These are phyloP conservation scores for Centropus bengalensis DNA, from an alignment of 2,113 vertebrate species.

Conservation along the genomic window DNA sequence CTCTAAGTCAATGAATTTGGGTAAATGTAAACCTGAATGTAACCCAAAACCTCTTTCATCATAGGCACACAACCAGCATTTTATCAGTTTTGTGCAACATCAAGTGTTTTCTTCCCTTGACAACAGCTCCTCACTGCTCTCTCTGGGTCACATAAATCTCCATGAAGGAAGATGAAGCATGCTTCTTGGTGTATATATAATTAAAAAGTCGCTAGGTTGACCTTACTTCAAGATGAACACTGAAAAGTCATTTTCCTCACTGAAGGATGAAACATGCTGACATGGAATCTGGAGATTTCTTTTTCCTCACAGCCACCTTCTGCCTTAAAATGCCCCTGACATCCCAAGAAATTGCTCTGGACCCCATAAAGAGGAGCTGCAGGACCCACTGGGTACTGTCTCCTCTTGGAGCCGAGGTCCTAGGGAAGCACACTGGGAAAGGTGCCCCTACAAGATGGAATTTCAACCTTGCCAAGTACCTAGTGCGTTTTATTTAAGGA, in stretches of 20 bases:
- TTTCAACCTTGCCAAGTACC: neutral
- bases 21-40: neutral
- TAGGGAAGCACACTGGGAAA: neutral
- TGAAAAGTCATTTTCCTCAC: neutral
- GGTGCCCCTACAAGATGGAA: accelerated
- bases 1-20: neutral
- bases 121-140: neutral
- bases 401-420: neutral
- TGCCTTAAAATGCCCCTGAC: neutral
- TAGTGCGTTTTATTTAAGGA: neutral
- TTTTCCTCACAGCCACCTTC: neutral
- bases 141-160: neutral
- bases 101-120: neutral
- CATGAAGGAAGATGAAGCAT: neutral
- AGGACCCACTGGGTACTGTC: too few relatives aligned
- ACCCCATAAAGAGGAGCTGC: neutral
- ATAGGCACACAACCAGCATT: neutral
- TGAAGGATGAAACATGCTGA: neutral
- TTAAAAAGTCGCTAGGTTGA: neutral
- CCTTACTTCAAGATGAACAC: slow-evolving; percentile 4
- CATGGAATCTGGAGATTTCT: neutral
- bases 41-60: neutral
- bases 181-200: neutral
- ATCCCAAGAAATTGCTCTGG: neutral
- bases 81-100: neutral